Percentiles rank a stretch among this genome's conserved stretches.
Evolutionary conservation across 2,888 invertebrate species (phyloP).

Genomic region (Ptilodon capucinus): DNA sequence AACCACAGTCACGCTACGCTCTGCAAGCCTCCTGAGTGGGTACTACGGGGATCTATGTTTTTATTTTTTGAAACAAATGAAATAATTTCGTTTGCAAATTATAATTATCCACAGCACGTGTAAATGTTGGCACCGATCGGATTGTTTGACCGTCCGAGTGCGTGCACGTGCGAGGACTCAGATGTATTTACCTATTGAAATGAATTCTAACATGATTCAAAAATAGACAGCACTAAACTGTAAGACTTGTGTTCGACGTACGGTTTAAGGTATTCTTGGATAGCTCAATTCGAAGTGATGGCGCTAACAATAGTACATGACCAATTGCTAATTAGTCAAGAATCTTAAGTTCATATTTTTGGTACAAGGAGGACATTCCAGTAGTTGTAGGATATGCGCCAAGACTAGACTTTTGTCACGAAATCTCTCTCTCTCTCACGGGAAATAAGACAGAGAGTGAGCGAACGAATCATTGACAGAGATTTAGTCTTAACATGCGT

Average conservation of each 20-base stretch:
- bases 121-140: neutral
- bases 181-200: conserved; percentile 1
- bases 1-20: too few species aligned
- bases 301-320: neutral
- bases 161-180: neutral
- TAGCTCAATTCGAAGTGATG: neutral
- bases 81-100: neutral
- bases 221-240: neutral
- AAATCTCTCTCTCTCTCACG: too few species aligned
- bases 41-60: neutral
- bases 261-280: neutral
- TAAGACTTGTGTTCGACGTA: neutral
- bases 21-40: neutral
- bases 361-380: too few species aligned
- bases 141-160: neutral
- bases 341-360: too few species aligned
- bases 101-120: conserved; percentile 1
- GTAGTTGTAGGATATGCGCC: too few species aligned
- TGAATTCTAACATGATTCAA: neutral
- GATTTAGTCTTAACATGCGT: too few species aligned
- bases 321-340: too few species aligned
- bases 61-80: neutral
- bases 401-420: too few species aligned
- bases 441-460: too few species aligned
- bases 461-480: too few species aligned